These are phyloP conservation scores for Pachyseris speciosa DNA, from an alignment of 64 coral and sea anemone species.

Conservation along the genomic window DNA sequence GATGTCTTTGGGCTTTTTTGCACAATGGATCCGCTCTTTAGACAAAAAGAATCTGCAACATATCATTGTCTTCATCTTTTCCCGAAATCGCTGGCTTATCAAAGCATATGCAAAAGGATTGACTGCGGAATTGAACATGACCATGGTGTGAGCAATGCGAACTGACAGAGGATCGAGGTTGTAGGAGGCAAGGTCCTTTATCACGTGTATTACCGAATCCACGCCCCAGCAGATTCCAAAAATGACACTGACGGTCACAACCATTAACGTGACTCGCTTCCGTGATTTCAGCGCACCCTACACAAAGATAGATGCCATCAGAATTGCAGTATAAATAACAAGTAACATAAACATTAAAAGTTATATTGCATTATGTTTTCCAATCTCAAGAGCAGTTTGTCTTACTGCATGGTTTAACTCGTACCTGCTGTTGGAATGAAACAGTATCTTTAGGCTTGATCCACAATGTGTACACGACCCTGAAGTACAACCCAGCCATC, in stretches of 20 bases:
- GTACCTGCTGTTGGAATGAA: background rate
- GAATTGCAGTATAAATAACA: too few species aligned
- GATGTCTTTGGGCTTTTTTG: background rate
- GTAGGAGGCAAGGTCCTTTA: background rate
- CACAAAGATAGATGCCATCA: background rate
- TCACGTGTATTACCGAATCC: background rate
- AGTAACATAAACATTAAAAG: too few species aligned
- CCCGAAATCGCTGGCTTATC: conserved; percentile 8
- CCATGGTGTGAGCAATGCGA: conserved; percentile 15
- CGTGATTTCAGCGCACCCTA: conserved; percentile 31
- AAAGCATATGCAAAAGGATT: conserved; percentile 55
- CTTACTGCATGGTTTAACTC: too few species aligned
- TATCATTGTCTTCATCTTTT: background rate
- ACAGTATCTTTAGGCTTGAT: background rate
- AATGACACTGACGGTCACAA: conserved; percentile 36
- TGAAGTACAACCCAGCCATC: conserved; percentile 61
- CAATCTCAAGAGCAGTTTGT: too few species aligned
- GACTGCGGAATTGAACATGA: conserved; percentile 36
- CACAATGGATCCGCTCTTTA: background rate
- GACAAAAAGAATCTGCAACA: background rate
- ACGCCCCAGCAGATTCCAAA: conserved; percentile 45
- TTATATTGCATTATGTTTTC: too few species aligned
- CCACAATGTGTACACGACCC: conserved; percentile 41
- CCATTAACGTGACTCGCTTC: conserved; percentile 59
- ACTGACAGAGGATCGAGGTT: background rate